phyloP scores from a whole-genome alignment of 2,113 vertebrate species.

The Bufo gargarizans region DNA sequence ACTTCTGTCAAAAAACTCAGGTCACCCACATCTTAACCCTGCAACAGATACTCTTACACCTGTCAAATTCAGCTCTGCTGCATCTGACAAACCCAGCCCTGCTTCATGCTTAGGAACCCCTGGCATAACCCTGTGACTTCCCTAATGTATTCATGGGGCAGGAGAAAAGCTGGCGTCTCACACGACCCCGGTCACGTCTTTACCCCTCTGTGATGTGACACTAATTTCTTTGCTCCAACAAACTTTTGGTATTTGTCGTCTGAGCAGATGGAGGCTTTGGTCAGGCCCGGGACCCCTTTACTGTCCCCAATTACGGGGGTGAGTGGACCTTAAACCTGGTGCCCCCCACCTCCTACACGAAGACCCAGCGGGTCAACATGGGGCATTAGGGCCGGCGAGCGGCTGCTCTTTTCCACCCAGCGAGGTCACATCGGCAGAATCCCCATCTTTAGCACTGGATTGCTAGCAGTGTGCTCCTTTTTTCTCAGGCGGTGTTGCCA shows the following conservation, averaged over 20 bases:
- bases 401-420: slow-evolving; percentile 68
- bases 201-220: slow-evolving; percentile 45
- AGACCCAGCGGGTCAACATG: not conserved
- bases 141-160: slow-evolving; percentile 10
- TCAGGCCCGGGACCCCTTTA: not conserved
- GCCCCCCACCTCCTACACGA: not conserved
- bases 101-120: not conserved
- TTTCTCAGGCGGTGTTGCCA: slow-evolving; percentile 85
- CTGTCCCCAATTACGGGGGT: slow-evolving; percentile 21
- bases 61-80: not conserved
- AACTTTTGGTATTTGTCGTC: slow-evolving; percentile 34
- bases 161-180: slow-evolving; percentile 15
- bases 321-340: slow-evolving; percentile 34
- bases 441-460: slow-evolving; percentile 79
- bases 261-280: slow-evolving; percentile 44
- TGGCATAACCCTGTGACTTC: not conserved
- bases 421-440: slow-evolving; percentile 78
- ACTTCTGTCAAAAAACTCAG: no score
- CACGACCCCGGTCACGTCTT: not conserved
- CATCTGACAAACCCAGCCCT: not conserved
- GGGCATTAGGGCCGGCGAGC: slow-evolving; percentile 65
- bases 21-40: not conserved
- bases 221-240: slow-evolving; percentile 52
- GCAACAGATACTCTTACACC: not conserved
- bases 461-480: slow-evolving; percentile 77